Evolutionary conservation across 1,140 invertebrate species (phyloP).

Genomic region (Ips typographus): DNA sequence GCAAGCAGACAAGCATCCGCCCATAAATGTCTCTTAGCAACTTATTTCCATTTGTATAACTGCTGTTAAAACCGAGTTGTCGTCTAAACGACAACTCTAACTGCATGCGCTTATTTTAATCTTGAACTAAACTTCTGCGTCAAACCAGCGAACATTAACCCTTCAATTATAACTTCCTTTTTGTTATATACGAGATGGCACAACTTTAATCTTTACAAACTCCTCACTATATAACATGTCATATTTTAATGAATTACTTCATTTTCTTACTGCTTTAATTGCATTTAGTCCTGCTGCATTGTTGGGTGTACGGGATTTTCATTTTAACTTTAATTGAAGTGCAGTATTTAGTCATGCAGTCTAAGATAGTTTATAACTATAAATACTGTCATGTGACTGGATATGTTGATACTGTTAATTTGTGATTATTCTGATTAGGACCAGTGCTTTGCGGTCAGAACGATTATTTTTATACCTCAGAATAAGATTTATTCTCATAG

Average conservation of each 20-base stretch:
- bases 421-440: no score
- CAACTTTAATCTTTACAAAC: slow-evolving; percentile 2
- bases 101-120: slow-evolving; percentile 4
- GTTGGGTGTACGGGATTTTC: no score
- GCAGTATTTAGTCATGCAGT: no score
- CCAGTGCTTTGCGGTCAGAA: no score
- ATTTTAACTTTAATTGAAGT: no score
- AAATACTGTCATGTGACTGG: no score
- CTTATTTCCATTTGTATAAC: neutral
- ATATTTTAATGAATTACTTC: no score
- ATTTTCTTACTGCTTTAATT: no score
- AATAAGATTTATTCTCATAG: neutral
- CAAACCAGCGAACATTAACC: slow-evolving; percentile 5
- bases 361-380: no score
- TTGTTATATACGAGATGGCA: slow-evolving; percentile 1
- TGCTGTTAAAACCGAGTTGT: neutral
- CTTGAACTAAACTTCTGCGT: slow-evolving; percentile 3
- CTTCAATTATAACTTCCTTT: slow-evolving; percentile 11
- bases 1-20: neutral
- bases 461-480: no score
- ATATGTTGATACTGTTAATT: no score
- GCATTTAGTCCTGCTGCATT: no score
- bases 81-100: neutral
- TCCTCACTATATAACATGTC: neutral
- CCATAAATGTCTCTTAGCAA: neutral